These are phyloP conservation scores for Acronicta alni DNA, from an alignment of 2,888 invertebrate genomes.

Conservation along the genomic window DNA sequence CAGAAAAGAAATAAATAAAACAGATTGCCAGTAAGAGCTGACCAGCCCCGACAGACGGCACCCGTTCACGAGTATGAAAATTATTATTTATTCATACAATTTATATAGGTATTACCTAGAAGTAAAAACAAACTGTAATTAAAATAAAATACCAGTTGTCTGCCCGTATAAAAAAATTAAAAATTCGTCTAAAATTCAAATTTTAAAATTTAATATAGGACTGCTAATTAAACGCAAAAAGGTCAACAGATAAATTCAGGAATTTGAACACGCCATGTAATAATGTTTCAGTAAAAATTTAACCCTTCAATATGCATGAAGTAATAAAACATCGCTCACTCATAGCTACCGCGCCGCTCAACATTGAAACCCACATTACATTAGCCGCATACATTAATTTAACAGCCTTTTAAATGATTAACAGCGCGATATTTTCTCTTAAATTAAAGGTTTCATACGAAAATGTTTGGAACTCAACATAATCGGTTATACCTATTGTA, in stretches of 20 bases:
- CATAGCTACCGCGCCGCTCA: slow-evolving; percentile 43
- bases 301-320: slow-evolving; percentile 38
- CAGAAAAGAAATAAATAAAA: no score
- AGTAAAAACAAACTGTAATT: no score
- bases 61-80: no score
- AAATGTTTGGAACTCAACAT: slow-evolving; percentile 53
- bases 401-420: slow-evolving; percentile 71
- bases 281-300: slow-evolving; percentile 23
- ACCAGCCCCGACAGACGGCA: no score
- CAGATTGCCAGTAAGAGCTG: no score
- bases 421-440: slow-evolving; percentile 67
- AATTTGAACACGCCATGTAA: slow-evolving; percentile 17
- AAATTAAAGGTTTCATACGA: slow-evolving; percentile 57
- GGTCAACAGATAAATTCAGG: neutral
- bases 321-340: slow-evolving; percentile 34
- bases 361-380: slow-evolving; percentile 47
- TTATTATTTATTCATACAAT: no score
- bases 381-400: slow-evolving; percentile 69
- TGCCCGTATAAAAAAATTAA: no score
- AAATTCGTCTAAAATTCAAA: no score
- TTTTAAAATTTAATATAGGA: no score
- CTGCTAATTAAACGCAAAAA: neutral
- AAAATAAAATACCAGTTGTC: no score
- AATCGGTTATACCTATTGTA: slow-evolving; percentile 59
- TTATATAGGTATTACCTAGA: no score